Evolutionary conservation across 2,113 vertebrate genomes (phyloP).

Genomic region (Acrocephalus kingi): DNA sequence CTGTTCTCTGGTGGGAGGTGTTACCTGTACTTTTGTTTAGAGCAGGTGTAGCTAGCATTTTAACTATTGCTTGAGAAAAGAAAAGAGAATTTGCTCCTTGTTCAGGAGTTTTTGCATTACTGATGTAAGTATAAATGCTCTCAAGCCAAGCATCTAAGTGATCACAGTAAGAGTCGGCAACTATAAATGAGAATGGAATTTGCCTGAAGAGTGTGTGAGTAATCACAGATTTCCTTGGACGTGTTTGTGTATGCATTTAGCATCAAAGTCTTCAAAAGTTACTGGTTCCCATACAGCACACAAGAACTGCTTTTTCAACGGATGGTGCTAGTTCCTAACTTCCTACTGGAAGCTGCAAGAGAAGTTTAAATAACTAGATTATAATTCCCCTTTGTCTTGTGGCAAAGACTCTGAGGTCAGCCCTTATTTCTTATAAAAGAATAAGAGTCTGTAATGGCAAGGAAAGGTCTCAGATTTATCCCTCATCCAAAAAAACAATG

Average conservation of each 20-base stretch:
- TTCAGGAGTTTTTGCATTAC: background rate
- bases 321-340: background rate
- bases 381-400: background rate
- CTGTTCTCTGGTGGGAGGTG: background rate
- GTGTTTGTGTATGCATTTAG: background rate
- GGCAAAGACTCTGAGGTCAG: background rate
- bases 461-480: background rate
- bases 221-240: background rate
- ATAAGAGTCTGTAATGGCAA: background rate
- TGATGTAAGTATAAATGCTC: background rate
- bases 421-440: background rate
- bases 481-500: background rate
- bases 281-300: background rate
- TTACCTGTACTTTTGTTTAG: slow-evolving; percentile 14
- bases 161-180: background rate
- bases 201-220: background rate
- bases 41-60: background rate
- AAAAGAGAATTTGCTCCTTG: background rate
- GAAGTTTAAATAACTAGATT: background rate
- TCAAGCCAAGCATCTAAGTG: background rate
- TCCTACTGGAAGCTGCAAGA: background rate
- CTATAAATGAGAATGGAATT: background rate
- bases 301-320: background rate
- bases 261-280: background rate
- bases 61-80: background rate